Evolutionary conservation across 2,113 vertebrate species (phyloP).

Genomic region (Oncorhynchus mykiss): DNA sequence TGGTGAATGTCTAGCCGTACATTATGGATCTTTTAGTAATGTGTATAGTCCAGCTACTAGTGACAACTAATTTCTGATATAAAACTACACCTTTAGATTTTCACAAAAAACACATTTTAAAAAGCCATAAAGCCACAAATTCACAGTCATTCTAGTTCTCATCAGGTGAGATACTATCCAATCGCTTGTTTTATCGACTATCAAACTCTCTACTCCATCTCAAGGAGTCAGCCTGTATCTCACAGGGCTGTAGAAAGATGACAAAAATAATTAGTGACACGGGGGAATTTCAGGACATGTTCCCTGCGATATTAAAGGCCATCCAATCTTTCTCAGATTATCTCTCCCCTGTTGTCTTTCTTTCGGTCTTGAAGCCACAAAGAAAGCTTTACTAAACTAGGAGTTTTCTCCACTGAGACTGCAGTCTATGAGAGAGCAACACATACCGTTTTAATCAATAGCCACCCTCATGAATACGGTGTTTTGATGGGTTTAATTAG

Average conservation of each 20-base stretch:
- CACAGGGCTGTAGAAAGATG: slow-evolving; percentile 31
- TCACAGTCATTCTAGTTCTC: slow-evolving; percentile 22
- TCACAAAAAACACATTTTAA: too few relatives aligned
- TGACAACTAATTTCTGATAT: too few relatives aligned
- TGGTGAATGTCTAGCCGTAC: too few relatives aligned
- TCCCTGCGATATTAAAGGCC: slow-evolving; percentile 47
- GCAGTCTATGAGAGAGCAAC: neutral
- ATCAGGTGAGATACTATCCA: slow-evolving; percentile 33
- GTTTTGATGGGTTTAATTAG: slow-evolving; percentile 12
- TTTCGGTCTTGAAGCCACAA: slow-evolving; percentile 13
- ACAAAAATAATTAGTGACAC: slow-evolving; percentile 45
- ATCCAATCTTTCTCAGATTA: slow-evolving; percentile 42
- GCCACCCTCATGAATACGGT: slow-evolving; percentile 4
- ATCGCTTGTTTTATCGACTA: slow-evolving; percentile 44
- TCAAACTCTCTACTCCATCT: slow-evolving; percentile 30
- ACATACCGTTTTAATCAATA: slow-evolving; percentile 30
- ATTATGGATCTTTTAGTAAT: too few relatives aligned
- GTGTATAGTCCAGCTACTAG: too few relatives aligned
- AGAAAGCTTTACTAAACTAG: neutral
- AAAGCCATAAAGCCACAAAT: too few relatives aligned
- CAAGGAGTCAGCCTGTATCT: slow-evolving; percentile 8
- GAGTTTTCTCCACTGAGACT: neutral
- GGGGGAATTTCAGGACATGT: slow-evolving; percentile 12
- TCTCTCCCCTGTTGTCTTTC: slow-evolving; percentile 30
- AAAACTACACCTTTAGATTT: too few relatives aligned